Evolutionary conservation across 2,888 invertebrate genomes (phyloP).

Genomic region (Limnephilus auricula): DNA sequence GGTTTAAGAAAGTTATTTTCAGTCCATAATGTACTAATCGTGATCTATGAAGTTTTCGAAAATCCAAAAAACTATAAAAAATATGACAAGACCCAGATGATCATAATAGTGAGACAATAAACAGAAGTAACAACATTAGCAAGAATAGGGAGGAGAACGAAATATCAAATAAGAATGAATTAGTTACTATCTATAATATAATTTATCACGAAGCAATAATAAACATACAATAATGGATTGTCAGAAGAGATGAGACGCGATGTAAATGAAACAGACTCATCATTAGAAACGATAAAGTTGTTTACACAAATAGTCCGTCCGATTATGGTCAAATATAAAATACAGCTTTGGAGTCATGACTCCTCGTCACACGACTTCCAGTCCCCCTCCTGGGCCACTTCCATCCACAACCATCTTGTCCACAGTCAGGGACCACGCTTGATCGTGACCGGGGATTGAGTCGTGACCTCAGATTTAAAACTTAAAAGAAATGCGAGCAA

Average conservation of each 20-base stretch:
- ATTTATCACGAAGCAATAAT: neutral
- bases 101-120: neutral
- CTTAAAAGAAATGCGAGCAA: neutral
- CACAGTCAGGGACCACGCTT: constrained; percentile 10
- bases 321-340: constrained; percentile 9
- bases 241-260: neutral
- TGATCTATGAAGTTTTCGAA: neutral
- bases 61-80: neutral
- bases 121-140: too few species aligned
- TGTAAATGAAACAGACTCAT: neutral
- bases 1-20: too few species aligned
- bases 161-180: too few species aligned
- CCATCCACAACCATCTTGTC: neutral
- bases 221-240: neutral
- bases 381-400: neutral
- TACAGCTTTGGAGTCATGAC: constrained; percentile 26
- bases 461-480: constrained; percentile 7
- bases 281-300: neutral
- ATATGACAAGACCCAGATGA: neutral
- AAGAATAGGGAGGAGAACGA: too few species aligned
- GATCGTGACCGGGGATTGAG: neutral
- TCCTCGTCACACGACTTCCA: constrained; percentile 28
- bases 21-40: too few species aligned
- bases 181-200: neutral
- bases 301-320: neutral